Evolutionary conservation across 2,888 invertebrate genomes (phyloP), one percentile per base, ranked within the genome.

Genomic region (Cryptophagus acutangulus): DNA sequence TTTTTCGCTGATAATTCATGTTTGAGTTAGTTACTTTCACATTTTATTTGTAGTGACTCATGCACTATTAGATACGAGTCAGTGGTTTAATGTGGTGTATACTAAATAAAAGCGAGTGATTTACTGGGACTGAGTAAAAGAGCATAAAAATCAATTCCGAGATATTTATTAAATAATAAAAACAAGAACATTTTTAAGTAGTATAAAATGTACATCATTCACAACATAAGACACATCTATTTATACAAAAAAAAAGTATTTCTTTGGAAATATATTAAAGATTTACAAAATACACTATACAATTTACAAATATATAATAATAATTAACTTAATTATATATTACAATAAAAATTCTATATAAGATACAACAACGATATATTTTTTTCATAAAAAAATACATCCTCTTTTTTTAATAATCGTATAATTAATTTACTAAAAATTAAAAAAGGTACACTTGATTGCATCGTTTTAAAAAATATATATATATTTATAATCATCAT

Each of bases 261-360:
- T 66, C 66, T 67, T 67, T 67, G 67, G 67, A 64, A 65, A 66
- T 62, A 66, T 65, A 65, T 65, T 66, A 65, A 50, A 59, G 61
- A 64, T 61, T 65, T 65, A 66, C 55, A 62, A 37, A 64, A 64
- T 57, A 61, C 60, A 46, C 37, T 45, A 49, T 49, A 54, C 49
- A 64, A 65, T 62, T 63, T 62, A 61, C 61, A 64, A 51, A 60
- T 56, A 64, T 52, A 61, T 49, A 55, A 53, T 51, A 55, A 52
- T 45, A 58, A 54, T 62, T 58, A 58, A 56, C 57, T 57, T 58
- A 57, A 54, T 43, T 54, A 51, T 59, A 61, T 58, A 62, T 64
- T 65, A 66, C 62, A 63, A 54, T 63, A 59, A 63, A 62, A 65
- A 63, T 58, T 26, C 9, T 3, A 6, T 66, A 65, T 57, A 61